Percentiles rank a stretch among this genome's conserved stretches.
Conservation (phyloP, 2,113 vertebrate genomes). For the Genyomyrus donnyi region DNA sequence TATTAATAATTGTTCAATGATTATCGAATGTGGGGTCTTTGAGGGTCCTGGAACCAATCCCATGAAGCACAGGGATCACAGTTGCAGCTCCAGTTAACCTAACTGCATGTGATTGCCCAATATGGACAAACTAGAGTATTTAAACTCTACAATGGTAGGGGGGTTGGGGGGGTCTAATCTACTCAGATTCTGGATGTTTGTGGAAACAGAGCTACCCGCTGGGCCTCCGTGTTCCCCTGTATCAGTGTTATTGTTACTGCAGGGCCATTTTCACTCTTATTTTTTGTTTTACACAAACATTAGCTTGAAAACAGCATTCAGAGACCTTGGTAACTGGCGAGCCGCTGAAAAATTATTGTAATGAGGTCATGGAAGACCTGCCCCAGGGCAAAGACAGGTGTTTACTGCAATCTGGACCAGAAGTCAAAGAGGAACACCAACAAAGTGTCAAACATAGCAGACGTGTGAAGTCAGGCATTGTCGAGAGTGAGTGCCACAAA, state of each 20-base stretch:
- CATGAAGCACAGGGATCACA: neutral
- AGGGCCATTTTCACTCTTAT: neutral
- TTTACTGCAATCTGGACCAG: conserved; percentile 11
- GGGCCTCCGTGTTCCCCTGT: neutral
- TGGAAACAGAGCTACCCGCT: neutral
- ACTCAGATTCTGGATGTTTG: neutral
- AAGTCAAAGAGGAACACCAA: neutral
- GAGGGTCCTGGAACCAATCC: neutral
- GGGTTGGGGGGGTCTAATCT: neutral
- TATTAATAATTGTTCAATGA: neutral
- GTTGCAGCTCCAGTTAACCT: neutral
- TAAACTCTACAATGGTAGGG: neutral
- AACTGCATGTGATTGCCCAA: neutral
- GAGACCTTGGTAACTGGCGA: conserved; percentile 16
- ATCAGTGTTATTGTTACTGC: neutral
- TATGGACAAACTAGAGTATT: neutral
- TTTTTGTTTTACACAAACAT: neutral
- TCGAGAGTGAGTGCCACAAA: neutral
- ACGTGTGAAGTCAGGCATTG: neutral
- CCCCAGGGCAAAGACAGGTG: conserved; percentile 16
- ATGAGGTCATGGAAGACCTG: conserved; percentile 17
- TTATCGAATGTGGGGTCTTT: neutral
- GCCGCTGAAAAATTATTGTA: neutral
- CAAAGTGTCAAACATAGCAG: neutral
- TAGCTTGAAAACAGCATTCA: neutral